Conservation (phyloP, 2,797 vertebrate species). For the Characodon lateralis region DNA sequence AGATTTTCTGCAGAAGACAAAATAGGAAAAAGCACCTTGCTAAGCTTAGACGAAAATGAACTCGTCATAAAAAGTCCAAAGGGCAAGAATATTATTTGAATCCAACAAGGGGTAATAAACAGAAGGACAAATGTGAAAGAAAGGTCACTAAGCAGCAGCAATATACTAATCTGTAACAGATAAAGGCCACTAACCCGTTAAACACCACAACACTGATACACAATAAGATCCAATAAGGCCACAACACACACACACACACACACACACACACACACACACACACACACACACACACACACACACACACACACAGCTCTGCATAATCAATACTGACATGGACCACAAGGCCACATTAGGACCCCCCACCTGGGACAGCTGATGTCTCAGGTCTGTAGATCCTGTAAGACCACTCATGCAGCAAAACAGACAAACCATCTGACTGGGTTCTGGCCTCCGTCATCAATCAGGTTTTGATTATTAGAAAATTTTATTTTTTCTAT, state of each 20-base stretch:
- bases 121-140: background rate
- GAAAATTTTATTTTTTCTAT: too few relatives aligned
- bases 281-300: background rate
- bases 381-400: conserved; percentile 7
- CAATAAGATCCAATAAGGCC: conserved; percentile 32
- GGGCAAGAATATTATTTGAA: background rate
- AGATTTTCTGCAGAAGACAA: background rate
- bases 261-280: conserved; percentile 12
- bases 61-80: background rate
- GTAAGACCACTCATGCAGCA: background rate
- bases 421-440: background rate
- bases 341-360: conserved; percentile 43
- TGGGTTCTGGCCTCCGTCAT: background rate
- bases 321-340: conserved; percentile 49
- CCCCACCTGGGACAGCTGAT: conserved; percentile 29
- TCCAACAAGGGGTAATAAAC: background rate
- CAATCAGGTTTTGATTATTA: too few relatives aligned
- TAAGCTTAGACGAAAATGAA: background rate
- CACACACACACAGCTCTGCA: conserved; percentile 9
- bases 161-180: conserved; percentile 1
- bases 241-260: conserved; percentile 2
- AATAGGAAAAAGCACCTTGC: background rate
- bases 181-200: background rate
- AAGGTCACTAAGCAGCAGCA: conserved; percentile 11
- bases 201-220: background rate